A percentile compares a stretch with the other conserved stretches of the same genome.
Conservation (phyloP, 37 sponge, comb jelly and placozoan species). For the Aphrocallistes beatrix region DNA sequence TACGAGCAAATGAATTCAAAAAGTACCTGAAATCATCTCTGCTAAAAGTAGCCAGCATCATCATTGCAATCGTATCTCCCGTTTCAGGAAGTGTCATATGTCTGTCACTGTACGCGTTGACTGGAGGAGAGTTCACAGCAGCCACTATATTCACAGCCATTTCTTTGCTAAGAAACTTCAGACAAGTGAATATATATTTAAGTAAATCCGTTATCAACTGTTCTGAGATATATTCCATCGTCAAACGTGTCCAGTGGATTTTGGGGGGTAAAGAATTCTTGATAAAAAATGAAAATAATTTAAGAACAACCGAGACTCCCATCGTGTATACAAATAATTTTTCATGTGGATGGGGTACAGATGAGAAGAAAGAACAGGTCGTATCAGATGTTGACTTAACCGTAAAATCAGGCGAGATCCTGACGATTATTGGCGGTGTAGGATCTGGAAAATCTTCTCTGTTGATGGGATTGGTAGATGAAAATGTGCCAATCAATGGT, state of each 20-base stretch:
- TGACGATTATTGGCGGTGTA: neutral
- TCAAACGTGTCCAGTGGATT: neutral
- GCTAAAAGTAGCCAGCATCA: neutral
- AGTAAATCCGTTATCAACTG: neutral
- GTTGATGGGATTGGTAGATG: neutral
- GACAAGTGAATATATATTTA: neutral
- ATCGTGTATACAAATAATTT: neutral
- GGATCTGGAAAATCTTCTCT: neutral
- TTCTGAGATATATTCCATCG: neutral
- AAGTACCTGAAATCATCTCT: neutral
- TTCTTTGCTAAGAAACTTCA: neutral
- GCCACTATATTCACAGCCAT: neutral
- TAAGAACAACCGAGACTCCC: neutral
- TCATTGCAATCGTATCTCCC: neutral
- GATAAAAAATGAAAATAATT: neutral
- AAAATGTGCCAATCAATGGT: neutral
- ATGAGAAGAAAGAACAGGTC: neutral
- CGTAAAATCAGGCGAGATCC: neutral
- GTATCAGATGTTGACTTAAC: neutral
- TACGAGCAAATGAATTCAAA: neutral
- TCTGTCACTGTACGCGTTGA: neutral
- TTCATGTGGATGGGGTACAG: neutral
- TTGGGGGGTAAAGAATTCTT: neutral
- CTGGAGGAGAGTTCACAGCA: neutral
- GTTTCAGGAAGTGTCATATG: neutral